These are phyloP conservation scores for Acleris emargana DNA, from an alignment of 2,888 invertebrate species.

Conservation along the genomic window DNA sequence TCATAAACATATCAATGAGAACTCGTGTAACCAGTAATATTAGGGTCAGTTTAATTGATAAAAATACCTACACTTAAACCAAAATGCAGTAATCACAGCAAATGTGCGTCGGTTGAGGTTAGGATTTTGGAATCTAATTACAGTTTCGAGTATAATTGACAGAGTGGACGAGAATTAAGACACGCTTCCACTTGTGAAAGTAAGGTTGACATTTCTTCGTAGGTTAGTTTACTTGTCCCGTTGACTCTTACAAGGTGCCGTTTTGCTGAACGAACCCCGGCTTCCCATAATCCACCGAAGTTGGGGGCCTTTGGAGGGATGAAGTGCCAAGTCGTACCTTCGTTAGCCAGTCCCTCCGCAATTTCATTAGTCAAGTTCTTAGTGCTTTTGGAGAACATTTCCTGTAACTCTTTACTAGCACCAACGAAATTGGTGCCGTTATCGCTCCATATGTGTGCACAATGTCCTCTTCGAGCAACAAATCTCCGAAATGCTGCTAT, in stretches of 20 bases:
- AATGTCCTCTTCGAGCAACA: background rate
- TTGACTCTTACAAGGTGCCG: constrained; percentile 32
- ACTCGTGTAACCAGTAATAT: too few species aligned
- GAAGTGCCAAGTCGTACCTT: constrained; percentile 35
- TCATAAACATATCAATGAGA: too few species aligned
- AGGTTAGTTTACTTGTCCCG: constrained; percentile 16
- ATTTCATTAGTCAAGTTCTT: constrained; percentile 30
- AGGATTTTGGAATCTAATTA: too few species aligned
- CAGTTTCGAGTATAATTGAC: too few species aligned
- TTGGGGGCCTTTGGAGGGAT: constrained; percentile 36
- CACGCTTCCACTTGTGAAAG: constrained; percentile 35
- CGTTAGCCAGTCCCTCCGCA: constrained; percentile 30
- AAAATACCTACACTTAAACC: too few species aligned
- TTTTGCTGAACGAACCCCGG: constrained; percentile 39
- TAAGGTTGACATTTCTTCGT: background rate
- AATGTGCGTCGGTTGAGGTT: too few species aligned
- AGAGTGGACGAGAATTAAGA: constrained; percentile 32
- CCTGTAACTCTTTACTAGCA: too few species aligned
- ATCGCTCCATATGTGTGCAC: too few species aligned
- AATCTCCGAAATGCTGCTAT: constrained; percentile 33
- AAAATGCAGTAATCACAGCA: too few species aligned
- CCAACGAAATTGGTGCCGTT: too few species aligned
- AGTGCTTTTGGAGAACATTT: background rate
- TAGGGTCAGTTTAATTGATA: too few species aligned
- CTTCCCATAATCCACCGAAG: constrained; percentile 43